Conservation (phyloP, 2,113 vertebrate species). For the Gadus macrocephalus region DNA sequence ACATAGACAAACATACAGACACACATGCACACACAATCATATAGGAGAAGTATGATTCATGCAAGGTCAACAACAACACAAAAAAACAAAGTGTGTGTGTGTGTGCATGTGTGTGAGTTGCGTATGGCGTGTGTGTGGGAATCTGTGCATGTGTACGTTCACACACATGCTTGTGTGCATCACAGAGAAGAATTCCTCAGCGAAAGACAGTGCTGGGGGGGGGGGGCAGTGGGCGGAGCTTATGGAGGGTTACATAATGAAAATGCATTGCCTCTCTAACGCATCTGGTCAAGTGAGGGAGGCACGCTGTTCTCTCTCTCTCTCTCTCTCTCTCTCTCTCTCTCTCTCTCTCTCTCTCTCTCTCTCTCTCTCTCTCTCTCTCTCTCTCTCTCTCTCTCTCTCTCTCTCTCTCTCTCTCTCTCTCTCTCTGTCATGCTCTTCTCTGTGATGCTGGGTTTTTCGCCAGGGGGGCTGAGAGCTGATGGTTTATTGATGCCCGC, state of each 20-base stretch:
- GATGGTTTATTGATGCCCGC: constrained; percentile 63
- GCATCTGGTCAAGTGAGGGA: constrained; percentile 35
- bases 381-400: constrained; percentile 12
- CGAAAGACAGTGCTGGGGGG: constrained; percentile 5
- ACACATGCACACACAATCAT: not conserved
- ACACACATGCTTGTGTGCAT: constrained; percentile 9
- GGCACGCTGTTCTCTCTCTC: constrained; percentile 29
- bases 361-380: constrained; percentile 3
- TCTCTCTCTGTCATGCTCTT: too few species aligned
- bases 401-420: constrained; percentile 23
- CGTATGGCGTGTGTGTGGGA: not conserved
- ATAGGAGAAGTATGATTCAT: too few species aligned
- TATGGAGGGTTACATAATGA: constrained; percentile 63
- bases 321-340: constrained; percentile 3
- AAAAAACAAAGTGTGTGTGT: not conserved
- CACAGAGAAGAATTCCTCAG: constrained; percentile 2
- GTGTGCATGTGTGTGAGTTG: constrained; percentile 29
- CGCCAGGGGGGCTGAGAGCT: constrained; percentile 30
- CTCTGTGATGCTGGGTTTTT: constrained; percentile 13
- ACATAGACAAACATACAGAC: not conserved
- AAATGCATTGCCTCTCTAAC: constrained; percentile 39
- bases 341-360: not conserved
- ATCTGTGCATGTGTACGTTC: not conserved
- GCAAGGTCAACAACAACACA: too few species aligned
- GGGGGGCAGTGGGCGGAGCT: constrained; percentile 47